Base-by-base conservation (phyloP, 1,140 invertebrate species). In the Papilio helenus region DNA sequence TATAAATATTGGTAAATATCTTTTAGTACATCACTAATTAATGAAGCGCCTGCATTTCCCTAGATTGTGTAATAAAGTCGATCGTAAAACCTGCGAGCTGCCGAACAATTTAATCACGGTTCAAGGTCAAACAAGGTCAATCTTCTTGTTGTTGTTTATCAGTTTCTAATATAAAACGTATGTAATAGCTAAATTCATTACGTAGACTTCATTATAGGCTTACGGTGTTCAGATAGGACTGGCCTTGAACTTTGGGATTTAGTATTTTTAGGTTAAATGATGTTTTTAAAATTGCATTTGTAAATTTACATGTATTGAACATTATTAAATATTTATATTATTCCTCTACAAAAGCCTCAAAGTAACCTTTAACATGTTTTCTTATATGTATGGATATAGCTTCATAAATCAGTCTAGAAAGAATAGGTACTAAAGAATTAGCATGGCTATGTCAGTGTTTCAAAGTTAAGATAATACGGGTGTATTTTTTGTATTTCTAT, bases 101-200 rank as follows among this genome's bases (percentile, higher is more conserved):
- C 72, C 72, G 42, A 74, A 44, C 20, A 74, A 74, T 74, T 74
- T 74, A 74, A 74, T 74, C 42, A 74, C 44, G 72, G 72, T 74
- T 74, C 72, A 74, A 74, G 72, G 72, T 26, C 72, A 44, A 44
- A 51, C 44, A 74, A 26, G 71, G 71, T 72, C 71, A 44, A 39
- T 20, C 71, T 44, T 12, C 71, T 18, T 72, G 71, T 72, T 72
- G 71, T 42, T 72, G 71, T 72, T 72, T 72, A 72, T 72, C 39
- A 72, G 71, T 44, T 23, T 72, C n/a, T 18, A 12, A 12, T 42
- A 72, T 10, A 72, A 44, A 44, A 20, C 42, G 7, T 39, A 44
- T 72, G 68, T 72, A 20, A 34, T 72, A 39, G 16, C 7, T 9
- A 39, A 29, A 71, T 39, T 9, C 8, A 72, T 39, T 72, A 34